Base-by-base conservation (phyloP, 2,888 invertebrate species). In the Lepidonotus clava region DNA sequence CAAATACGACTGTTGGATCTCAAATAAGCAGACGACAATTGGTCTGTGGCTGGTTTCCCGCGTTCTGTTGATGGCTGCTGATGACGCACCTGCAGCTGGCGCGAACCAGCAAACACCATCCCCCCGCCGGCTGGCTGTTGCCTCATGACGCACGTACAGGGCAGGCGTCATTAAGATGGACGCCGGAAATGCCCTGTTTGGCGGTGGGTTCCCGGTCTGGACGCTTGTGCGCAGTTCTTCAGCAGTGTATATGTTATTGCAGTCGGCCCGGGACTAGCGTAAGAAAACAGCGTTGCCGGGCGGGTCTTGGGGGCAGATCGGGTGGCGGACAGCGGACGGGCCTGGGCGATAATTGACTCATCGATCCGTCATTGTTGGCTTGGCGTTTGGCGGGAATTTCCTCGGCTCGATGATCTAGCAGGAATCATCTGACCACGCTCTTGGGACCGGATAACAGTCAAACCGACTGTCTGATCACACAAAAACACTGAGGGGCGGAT, bases 151-250 rank as follows among this genome's bases (percentile, higher is more conserved):
- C 8, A 5, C 56, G 18, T 56, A 4, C 56, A 21, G n/a, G 18
- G 56, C 56, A 56, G 11, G 56, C n/a, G 56, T n/a, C 56, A 14
- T 4, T 21, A 14, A 14, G 56, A 56, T n/a, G n/a, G 8, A n/a
- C 56, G n/a, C 56, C 56, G 56, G 56, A 56, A 56, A n/a, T 56
- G n/a, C n/a, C n/a, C n/a, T n/a, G n/a, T 5, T 56, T n/a, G 56
- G 56, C n/a, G n/a, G 8, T 11, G 18, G 56, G 8, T n/a, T 56
- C 56, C n/a, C 56, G 4, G 8, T n/a, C n/a, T n/a, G n/a, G n/a
- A n/a, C 8, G 56, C n/a, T 56, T 11, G 56, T 56, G 56, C 56
- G 8, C n/a, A 56, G 56, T 56, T 56, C 14, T n/a, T n/a, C n/a
- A n/a, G 56, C 14, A n/a, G 8, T 56, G 46, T 6, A 21, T 8